Base-by-base conservation (phyloP, 2,888 invertebrate species). In the Lasioglossum figueresi region DNA sequence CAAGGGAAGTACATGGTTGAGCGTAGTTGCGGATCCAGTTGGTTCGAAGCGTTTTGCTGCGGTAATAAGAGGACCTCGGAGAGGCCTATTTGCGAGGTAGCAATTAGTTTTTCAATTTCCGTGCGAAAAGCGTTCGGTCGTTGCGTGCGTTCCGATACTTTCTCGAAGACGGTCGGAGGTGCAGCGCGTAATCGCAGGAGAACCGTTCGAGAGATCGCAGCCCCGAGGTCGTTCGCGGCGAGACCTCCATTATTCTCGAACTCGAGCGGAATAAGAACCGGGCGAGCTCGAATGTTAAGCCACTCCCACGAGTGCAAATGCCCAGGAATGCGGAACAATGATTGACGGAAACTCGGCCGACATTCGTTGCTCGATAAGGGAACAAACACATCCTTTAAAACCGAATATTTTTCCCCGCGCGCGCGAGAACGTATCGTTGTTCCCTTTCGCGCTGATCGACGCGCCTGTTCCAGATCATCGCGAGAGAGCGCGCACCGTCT, bases 301-400 rank as follows among this genome's bases (percentile, higher is more conserved):
- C 86, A 82, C 86, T 90, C 87, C 82, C 85, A 81, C 82, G 85
- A 81, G 72, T 86, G 86, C 81, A 87, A 88, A 84, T 88, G 72
- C 83, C 71, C 78, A 80, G 90, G 93, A 93, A 93, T 91, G 92
- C 92, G 92, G 92, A 92, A 92, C 93, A 88, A 87, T 89, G 91
- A 92, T 85, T 92, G 93, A 92, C 91, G 92, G 92, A 91, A 92
- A 92, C 91, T 92, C 87, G 89, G 83, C 85, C 80, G 87, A 73
- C 89, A 85, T 86, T 80, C 82, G 27, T 27, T 52, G 19, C 19
- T 23, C 76, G 77, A 70, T 19, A 19, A 19, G 8, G 27, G 68
- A 52, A 43, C 52, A 80, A 63, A 37, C 37, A 19, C 23, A n/a
- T 48, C 52, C 43, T 80, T 48, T 34, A 43, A 70, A 43, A 70